Percentiles rank a stretch among this genome's conserved stretches.
phyloP scores from a whole-genome alignment of 2,888 invertebrate genomes.

The Orchesellides sinensis region DNA sequence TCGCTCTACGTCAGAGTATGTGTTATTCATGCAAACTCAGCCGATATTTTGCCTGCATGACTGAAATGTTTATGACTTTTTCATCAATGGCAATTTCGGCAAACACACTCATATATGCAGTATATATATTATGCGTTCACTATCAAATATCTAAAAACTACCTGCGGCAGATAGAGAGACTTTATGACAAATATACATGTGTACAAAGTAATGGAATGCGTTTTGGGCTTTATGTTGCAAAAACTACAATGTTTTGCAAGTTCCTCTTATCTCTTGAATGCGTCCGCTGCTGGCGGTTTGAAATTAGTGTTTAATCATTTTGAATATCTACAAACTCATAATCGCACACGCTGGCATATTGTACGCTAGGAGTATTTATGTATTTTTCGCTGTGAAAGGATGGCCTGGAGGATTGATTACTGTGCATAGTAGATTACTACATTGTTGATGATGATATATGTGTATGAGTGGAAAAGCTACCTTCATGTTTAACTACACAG shows the following conservation, averaged over 20 bases:
- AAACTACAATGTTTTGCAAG: conserved; percentile 46
- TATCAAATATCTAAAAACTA: conserved; percentile 27
- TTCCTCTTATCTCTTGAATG: conserved; percentile 41
- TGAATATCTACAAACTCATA: conserved; percentile 49
- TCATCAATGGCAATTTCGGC: conserved; percentile 6
- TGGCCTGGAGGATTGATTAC: conserved; percentile 65
- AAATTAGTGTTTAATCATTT: conserved; percentile 64
- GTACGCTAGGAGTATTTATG: background rate
- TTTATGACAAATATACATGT: background rate
- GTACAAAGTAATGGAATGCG: background rate
- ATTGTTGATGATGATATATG: conserved; percentile 16
- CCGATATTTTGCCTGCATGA: conserved; percentile 17
- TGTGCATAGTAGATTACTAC: background rate
- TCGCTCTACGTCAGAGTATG: conserved; percentile 9
- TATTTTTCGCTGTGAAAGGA: conserved; percentile 48
- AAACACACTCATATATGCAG: background rate
- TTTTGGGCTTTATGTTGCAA: conserved; percentile 33
- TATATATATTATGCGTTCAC: conserved; percentile 9
- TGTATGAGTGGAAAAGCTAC: background rate
- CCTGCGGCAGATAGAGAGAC: conserved; percentile 4
- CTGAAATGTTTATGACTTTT: conserved; percentile 7
- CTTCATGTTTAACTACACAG: background rate
- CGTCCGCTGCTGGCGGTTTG: conserved; percentile 52
- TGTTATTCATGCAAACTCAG: conserved; percentile 4
- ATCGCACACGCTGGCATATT: conserved; percentile 21